Base-by-base conservation (phyloP, 2,888 invertebrate species). In the Nomada flava region DNA sequence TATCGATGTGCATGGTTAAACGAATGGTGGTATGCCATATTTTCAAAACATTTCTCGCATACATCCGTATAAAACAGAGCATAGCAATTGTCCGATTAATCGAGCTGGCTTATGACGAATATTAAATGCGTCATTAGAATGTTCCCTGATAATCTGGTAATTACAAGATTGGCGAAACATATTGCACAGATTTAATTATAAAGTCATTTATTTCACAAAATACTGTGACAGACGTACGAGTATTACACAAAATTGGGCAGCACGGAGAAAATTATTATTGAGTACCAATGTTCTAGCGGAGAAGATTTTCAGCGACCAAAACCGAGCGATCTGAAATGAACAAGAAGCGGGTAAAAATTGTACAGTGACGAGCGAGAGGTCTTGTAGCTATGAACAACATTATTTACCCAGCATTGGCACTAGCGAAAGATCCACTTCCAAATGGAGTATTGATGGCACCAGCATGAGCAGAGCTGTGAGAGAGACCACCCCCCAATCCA, bases 381-480 rank as follows among this genome's bases (percentile, higher is more conserved):
- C 13, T 47, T 47, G 1, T 10, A 50, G 42, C 10, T 0, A 29
- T 11, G 1, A 15, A 18, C 5, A 23, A 13, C n/a, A 52, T 36
- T 83, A 76, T 52, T 82, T 84, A 91, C 90, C 87, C 87, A 44
- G 89, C 55, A 20, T 75, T 86, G 0, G 90, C 76, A 26, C 20
- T 75, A 9, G 90, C 81, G 62, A 84, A 91, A 2, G 89, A 77
- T 7, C 80, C 89, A 44, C 85, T 75, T 26, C 90, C 90, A 23
- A 87, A 89, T 0, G 90, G 90, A 1, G 88, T 83, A 72, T 69
- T 87, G 29, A 89, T 76, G n/a, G 90, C 26, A 0, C 84, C 90
- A n/a, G 90, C 79, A 9, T 78, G 77, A 1, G 89, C 86, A 0
- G 75, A 80, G 29, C 87, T 83, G 3, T 83, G 83, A 0, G 86